Evolutionary conservation across 37 sponge, comb jelly and placozoan genomes (phyloP), one percentile per base, ranked within the genome.

Genomic region (Beroe ovata): DNA sequence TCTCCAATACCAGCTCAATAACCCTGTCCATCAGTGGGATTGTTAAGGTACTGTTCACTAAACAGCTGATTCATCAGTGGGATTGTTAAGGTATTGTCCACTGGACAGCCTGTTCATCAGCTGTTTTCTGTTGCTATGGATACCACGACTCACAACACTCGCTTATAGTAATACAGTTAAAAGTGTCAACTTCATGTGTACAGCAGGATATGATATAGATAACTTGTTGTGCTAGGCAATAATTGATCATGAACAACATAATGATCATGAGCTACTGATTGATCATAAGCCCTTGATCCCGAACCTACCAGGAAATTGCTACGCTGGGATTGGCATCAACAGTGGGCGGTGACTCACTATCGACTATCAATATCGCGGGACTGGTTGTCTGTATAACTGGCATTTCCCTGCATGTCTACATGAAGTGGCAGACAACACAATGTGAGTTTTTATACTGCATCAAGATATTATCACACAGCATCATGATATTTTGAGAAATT

Each of bases 41-140:
- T 0, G 39, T 97, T 37, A 97, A 97, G 94, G 97, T 95, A 29
- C n/a, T n/a, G n/a, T n/a, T n/a, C n/a, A n/a, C n/a, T n/a, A n/a
- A n/a, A n/a, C n/a, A n/a, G n/a, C n/a, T n/a, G n/a, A n/a, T 93
- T 94, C 64, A 91, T 97, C 29, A 47, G 94, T 64, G 94, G 94
- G 4, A 92, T 97, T 0, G 39, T 97, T 37, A 97, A 97, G 94
- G 97, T 95, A 29, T n/a, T n/a, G n/a, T n/a, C n/a, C n/a, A n/a
- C n/a, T n/a, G n/a, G n/a, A n/a, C n/a, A n/a, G n/a, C n/a, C n/a
- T n/a, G n/a, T 93, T 94, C 64, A 91, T 97, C 29, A 47, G 94
- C 60, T 93, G 94, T 6, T 91, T 97, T 0, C 35, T 97, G 37
- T 95, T 95, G 94, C 95, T 95, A 29, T n/a, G n/a, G n/a, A n/a